Evolutionary conservation across 2,888 invertebrate genomes (phyloP).

Genomic region (Pemphredon lugubris): DNA sequence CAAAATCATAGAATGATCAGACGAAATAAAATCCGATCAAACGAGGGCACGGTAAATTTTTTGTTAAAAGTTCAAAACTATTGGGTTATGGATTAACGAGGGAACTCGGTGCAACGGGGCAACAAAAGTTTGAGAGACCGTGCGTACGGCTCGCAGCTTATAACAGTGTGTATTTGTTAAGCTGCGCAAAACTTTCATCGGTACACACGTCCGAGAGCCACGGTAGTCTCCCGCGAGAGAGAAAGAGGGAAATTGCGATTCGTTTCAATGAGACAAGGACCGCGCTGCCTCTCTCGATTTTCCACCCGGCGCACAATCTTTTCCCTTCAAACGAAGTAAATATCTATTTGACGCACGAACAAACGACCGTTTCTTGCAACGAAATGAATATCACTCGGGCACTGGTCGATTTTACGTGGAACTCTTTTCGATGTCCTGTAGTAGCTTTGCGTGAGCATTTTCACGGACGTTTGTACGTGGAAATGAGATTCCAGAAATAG

Average conservation of each 20-base stretch:
- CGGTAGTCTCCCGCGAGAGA: background rate
- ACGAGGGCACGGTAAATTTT: too few species aligned
- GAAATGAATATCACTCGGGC: background rate
- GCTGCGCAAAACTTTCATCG: background rate
- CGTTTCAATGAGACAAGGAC: constrained; percentile 2
- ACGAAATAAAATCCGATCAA: too few species aligned
- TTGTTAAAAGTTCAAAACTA: too few species aligned
- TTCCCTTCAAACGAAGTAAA: background rate
- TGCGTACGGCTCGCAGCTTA: too few species aligned
- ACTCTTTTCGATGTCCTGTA: background rate
- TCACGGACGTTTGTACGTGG: background rate
- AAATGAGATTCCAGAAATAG: constrained; percentile 20
- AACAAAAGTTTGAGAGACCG: too few species aligned
- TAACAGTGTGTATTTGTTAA: background rate
- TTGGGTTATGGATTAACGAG: too few species aligned
- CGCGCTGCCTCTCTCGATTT: constrained; percentile 17
- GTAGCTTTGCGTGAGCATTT: background rate
- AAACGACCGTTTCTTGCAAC: constrained; percentile 5
- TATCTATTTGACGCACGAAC: constrained; percentile 34
- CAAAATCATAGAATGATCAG: too few species aligned
- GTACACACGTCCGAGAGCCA: background rate
- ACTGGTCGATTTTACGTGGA: background rate
- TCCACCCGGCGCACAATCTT: constrained; percentile 11
- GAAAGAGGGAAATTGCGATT: background rate
- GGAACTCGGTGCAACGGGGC: too few species aligned